Conservation (phyloP, 2,797 vertebrate species). For the Rhinogobio ventralis region DNA sequence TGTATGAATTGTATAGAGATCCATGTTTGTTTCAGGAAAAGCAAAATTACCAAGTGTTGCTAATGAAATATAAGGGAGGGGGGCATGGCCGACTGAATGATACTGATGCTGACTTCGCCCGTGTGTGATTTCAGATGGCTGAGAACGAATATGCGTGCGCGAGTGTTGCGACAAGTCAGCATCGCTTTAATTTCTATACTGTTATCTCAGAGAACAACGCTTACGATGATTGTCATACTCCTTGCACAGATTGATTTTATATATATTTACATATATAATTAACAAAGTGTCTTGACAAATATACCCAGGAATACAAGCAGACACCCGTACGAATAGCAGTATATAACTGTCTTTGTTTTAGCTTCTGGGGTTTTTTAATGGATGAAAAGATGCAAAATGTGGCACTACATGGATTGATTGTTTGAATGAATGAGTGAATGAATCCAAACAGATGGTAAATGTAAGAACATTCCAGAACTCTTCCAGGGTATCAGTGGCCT, state of each 20-base stretch:
- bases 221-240: slow-evolving; percentile 81
- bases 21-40: slow-evolving; percentile 73
- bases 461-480: slow-evolving; percentile 75
- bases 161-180: slow-evolving; percentile 24
- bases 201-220: slow-evolving; percentile 74
- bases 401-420: neutral
- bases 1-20: slow-evolving; percentile 79
- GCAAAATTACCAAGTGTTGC: slow-evolving; percentile 64
- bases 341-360: slow-evolving; percentile 71
- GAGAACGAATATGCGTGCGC: slow-evolving; percentile 23
- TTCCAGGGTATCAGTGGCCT: slow-evolving; percentile 77
- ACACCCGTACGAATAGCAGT: slow-evolving; percentile 79
- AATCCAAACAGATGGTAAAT: slow-evolving; percentile 67
- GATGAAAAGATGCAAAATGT: slow-evolving; percentile 59
- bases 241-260: slow-evolving; percentile 85
- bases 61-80: slow-evolving; percentile 60
- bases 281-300: slow-evolving; percentile 84
- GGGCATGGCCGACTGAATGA: slow-evolving; percentile 39
- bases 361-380: slow-evolving; percentile 56
- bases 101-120: slow-evolving; percentile 42
- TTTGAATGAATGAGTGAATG: slow-evolving; percentile 65
- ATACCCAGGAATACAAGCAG: slow-evolving; percentile 79
- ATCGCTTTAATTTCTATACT: slow-evolving; percentile 62
- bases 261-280: slow-evolving; percentile 76
- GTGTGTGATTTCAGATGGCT: slow-evolving; percentile 43